Percentiles rank a stretch among this genome's conserved stretches.
These are phyloP conservation scores for Myanophis thanlyinensis DNA, from an alignment of 2,113 vertebrate genomes.

Conservation along the genomic window DNA sequence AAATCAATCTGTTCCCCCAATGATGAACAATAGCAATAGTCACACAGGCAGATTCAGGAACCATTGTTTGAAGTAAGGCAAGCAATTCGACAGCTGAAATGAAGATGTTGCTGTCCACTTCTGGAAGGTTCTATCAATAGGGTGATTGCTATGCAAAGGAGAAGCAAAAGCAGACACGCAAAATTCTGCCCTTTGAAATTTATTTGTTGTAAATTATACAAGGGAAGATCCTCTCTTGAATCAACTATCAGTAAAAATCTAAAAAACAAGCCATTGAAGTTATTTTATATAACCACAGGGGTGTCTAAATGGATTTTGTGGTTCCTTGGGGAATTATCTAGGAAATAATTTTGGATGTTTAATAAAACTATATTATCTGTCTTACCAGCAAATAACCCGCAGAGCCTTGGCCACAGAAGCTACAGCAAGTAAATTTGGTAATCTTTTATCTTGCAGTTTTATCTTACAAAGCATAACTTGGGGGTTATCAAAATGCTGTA, in stretches of 20 bases:
- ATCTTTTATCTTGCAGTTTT: background rate
- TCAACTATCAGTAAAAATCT: background rate
- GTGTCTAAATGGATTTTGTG: background rate
- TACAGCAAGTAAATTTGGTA: background rate
- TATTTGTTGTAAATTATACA: background rate
- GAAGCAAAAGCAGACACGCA: background rate
- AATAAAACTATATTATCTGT: background rate
- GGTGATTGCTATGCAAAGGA: no score
- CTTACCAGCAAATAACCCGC: background rate
- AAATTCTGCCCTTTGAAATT: background rate
- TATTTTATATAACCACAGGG: background rate
- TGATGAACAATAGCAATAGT: background rate
- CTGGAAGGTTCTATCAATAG: background rate
- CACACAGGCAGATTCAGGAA: background rate
- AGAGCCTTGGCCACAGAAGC: background rate
- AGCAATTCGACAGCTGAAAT: background rate
- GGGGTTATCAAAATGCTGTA: conserved; percentile 21
- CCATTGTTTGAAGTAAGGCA: background rate
- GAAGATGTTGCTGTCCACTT: background rate
- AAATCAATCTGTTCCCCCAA: background rate
- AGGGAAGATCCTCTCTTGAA: background rate
- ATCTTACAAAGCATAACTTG: background rate
- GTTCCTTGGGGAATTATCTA: background rate
- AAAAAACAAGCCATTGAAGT: background rate
- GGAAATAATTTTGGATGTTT: background rate